Evolutionary conservation across 37 sponge, comb jelly and placozoan species (phyloP).

Genomic region (Amphimedon queenslandica): DNA sequence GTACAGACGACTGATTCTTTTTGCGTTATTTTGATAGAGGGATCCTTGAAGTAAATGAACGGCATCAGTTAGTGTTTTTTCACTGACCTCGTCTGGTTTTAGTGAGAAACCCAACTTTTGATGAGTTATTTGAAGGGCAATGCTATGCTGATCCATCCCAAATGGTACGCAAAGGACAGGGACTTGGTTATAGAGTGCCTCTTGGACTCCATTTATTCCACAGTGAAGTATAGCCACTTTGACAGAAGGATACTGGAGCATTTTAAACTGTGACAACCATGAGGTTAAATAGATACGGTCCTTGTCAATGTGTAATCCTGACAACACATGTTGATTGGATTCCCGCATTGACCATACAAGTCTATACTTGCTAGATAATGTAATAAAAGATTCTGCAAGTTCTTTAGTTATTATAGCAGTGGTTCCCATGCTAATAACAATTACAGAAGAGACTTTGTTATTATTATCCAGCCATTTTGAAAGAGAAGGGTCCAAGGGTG

Average conservation of each 20-base stretch:
- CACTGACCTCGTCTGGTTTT: background rate
- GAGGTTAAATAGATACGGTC: constrained; percentile 2
- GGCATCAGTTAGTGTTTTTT: background rate
- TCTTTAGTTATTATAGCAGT: constrained; percentile 3
- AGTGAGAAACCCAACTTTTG: background rate
- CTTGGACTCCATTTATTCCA: constrained; percentile 31
- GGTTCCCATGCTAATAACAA: constrained; percentile 34
- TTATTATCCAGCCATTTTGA: constrained; percentile 15
- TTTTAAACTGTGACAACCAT: constrained; percentile 20
- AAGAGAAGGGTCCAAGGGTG: constrained; percentile 8
- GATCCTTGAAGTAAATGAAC: background rate
- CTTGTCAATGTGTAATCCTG: background rate
- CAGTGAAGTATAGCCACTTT: constrained; percentile 26
- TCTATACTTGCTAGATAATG: background rate
- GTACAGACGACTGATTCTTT: background rate
- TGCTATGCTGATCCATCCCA: constrained; percentile 8
- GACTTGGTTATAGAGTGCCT: constrained; percentile 13
- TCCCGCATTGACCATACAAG: constrained; percentile 27
- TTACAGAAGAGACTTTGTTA: background rate
- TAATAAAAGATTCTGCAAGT: background rate
- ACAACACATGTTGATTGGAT: background rate
- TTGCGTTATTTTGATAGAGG: background rate
- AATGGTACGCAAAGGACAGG: constrained; percentile 26
- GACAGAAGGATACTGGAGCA: constrained; percentile 10
- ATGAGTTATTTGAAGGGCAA: background rate